phyloP scores from a whole-genome alignment of 2,113 vertebrate species.

The Channa maculata region DNA sequence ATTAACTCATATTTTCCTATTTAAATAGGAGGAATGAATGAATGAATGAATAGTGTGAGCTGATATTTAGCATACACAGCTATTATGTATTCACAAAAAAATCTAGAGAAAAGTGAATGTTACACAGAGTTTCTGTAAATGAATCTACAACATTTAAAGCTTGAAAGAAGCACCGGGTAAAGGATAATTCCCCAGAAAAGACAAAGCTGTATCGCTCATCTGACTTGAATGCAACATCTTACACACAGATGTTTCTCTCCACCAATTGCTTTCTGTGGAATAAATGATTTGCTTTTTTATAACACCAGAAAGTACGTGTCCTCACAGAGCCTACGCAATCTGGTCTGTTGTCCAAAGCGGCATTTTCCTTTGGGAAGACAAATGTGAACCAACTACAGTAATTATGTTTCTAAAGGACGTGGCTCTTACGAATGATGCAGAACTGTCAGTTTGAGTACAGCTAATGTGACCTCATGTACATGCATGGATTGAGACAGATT shows the following conservation, averaged over 20 bases:
- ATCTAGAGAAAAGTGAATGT: conserved; percentile 38
- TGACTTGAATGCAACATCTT: conserved; percentile 29
- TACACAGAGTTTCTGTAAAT: conserved; percentile 12
- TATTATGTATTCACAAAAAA: conserved; percentile 28
- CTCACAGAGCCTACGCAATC: conserved; percentile 35
- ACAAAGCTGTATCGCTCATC: conserved; percentile 11
- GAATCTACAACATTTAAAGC: conserved; percentile 2
- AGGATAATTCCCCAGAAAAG: conserved; percentile 10
- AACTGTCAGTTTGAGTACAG: conserved; percentile 17
- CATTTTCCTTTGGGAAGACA: conserved; percentile 31
- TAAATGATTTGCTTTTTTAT: conserved; percentile 42
- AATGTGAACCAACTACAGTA: conserved; percentile 17
- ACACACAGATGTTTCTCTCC: conserved; percentile 6
- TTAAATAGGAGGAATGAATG: no score
- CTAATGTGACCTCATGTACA: conserved; percentile 16
- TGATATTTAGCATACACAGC: no score
- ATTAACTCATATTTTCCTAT: conserved; percentile 26
- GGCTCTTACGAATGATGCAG: background rate
- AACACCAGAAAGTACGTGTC: conserved; percentile 35
- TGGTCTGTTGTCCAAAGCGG: conserved; percentile 17
- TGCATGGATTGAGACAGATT: conserved; percentile 35
- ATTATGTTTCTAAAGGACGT: background rate
- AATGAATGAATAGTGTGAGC: no score
- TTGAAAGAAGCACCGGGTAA: background rate
- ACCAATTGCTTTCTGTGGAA: conserved; percentile 15